Evolutionary conservation across 2,888 invertebrate species (phyloP), one percentile per base, ranked within the genome.

Genomic region (Escarpia spicata): DNA sequence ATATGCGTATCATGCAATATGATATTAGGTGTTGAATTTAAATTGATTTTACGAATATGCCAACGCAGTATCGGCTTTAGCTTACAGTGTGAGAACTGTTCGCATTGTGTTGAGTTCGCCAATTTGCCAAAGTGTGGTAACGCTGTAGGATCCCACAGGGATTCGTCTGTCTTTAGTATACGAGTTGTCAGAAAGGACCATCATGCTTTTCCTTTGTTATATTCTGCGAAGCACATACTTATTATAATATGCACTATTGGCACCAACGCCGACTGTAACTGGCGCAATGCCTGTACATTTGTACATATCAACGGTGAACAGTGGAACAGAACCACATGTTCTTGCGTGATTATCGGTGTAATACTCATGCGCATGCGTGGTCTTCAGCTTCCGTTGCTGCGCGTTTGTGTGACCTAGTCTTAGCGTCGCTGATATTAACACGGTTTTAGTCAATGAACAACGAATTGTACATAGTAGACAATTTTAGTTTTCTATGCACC

Each of bases 81-180:
- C 75, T 75, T 75, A 26, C 75, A n/a, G 75, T 3, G 26, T 75
- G 26, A 75, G 26, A n/a, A 75, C 19, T 75, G 75, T 75, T 75
- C 19, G 75, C 75, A 26, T 26, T 26, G 75, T 75, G 19, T 75
- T 75, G 19, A 26, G 75, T 75, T 75, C 75, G 75, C 75, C 75
- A n/a, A 75, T 75, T 75, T 75, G 75, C 75, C 75, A 75, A 75
- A 75, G 75, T 75, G 75, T 75, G 75, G 75, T 75, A 75, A 75
- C 26, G 75, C 19, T 15, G 4, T 75, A 75, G 75, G 26, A 75
- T 2, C 26, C 75, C 1, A 26, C 75, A 19, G 75, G 75, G 3
- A 75, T 26, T 75, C 75, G 75, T 12, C 75, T n/a, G 26, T 15
- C 19, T 26, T 75, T 75, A 75, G 75, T 75, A 26, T 26, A 6